phyloP scores from a whole-genome alignment of 2,113 vertebrate species.

The Arizona elegans region DNA sequence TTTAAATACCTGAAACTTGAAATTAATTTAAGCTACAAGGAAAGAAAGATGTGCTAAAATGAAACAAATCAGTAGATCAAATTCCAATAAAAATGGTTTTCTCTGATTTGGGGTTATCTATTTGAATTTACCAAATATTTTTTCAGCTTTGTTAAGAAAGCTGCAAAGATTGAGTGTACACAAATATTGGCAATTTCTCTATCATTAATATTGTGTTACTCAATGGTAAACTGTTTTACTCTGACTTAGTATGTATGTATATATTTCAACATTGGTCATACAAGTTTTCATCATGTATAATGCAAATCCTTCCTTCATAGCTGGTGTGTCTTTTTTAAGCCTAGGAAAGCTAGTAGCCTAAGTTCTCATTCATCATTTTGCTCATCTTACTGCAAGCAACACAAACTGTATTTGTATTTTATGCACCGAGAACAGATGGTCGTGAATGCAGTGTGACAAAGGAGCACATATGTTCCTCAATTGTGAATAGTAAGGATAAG shows the following conservation, averaged over 20 bases:
- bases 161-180: background rate
- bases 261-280: background rate
- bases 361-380: conserved; percentile 23
- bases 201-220: background rate
- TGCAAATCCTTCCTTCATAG: conserved; percentile 8
- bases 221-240: background rate
- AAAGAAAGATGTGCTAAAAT: background rate
- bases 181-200: background rate
- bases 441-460: conserved; percentile 61
- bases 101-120: background rate
- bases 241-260: background rate
- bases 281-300: conserved; percentile 29
- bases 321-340: conserved; percentile 23
- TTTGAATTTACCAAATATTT: background rate
- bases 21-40: background rate
- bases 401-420: conserved; percentile 52
- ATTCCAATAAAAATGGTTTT: background rate
- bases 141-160: background rate
- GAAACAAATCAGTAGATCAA: background rate
- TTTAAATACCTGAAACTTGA: background rate
- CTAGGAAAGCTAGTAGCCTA: conserved; percentile 14
- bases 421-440: conserved; percentile 63
- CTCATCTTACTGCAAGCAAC: conserved; percentile 43
- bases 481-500: conserved; percentile 38
- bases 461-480: conserved; percentile 65